Percentiles rank a stretch among this genome's conserved stretches.
phyloP scores from a whole-genome alignment of 2,888 invertebrate species.

The Acanthococcus lagerstroemiae region DNA sequence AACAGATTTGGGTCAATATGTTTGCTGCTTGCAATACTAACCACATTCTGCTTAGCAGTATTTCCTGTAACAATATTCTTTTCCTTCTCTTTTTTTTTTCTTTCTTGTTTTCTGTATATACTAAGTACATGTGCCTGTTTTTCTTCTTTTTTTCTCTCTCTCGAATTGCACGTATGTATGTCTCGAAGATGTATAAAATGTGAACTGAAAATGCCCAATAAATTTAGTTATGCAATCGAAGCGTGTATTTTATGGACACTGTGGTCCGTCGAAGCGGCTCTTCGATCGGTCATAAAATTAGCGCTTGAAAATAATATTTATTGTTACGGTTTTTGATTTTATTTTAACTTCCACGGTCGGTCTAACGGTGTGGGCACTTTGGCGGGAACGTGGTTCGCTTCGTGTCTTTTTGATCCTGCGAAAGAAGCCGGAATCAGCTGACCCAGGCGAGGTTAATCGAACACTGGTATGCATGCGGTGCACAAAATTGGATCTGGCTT shows the following conservation, averaged over 20 bases:
- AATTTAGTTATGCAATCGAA: slow-evolving; percentile 20
- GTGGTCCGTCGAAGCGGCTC: not conserved
- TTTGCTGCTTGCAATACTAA: not conserved
- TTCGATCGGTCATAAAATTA: not conserved
- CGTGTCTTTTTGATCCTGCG: too few relatives aligned
- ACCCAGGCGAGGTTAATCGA: too few relatives aligned
- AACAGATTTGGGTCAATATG: too few relatives aligned
- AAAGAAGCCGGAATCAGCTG: too few relatives aligned
- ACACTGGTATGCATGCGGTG: too few relatives aligned
- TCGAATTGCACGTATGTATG: slow-evolving; percentile 3
- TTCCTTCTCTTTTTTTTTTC: not conserved
- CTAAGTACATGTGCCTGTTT: not conserved
- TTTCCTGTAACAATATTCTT: not conserved
- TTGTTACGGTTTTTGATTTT: not conserved
- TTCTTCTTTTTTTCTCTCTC: not conserved
- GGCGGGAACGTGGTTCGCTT: too few relatives aligned
- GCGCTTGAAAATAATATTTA: slow-evolving; percentile 10
- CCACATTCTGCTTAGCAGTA: not conserved
- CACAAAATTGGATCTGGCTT: too few relatives aligned
- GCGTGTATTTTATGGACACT: slow-evolving; percentile 19
- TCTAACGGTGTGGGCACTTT: not conserved
- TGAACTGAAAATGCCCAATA: slow-evolving; percentile 28
- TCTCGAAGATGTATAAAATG: not conserved
- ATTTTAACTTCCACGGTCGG: not conserved
- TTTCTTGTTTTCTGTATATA: not conserved